Evolutionary conservation across 2,797 vertebrate species (phyloP).

Genomic region (Kryptolebias ocellatus): DNA sequence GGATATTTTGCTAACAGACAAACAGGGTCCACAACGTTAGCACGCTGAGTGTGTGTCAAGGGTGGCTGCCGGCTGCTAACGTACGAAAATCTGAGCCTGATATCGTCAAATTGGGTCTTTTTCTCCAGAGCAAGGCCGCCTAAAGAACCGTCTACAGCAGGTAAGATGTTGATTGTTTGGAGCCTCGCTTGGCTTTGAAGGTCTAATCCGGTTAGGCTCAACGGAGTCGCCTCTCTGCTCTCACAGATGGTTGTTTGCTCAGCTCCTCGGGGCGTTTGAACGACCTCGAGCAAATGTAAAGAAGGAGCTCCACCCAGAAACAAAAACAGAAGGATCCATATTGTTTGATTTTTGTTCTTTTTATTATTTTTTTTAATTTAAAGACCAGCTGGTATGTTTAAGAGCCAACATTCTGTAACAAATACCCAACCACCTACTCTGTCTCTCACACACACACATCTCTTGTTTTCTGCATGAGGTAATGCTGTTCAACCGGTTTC

Average conservation of each 20-base stretch:
- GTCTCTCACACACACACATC: background rate
- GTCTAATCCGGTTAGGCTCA: background rate
- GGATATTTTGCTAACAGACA: too few species aligned
- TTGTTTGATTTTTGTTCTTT: background rate
- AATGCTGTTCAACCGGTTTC: constrained; percentile 54
- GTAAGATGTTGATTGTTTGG: too few species aligned
- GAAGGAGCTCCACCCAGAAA: background rate
- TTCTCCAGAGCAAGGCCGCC: too few species aligned
- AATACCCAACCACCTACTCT: constrained; percentile 16
- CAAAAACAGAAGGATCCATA: background rate
- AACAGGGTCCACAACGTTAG: too few species aligned
- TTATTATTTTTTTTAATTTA: background rate
- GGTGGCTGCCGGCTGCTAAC: too few species aligned
- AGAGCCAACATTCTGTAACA: constrained; percentile 18
- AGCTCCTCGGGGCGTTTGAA: constrained; percentile 16
- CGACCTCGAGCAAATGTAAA: constrained; percentile 7
- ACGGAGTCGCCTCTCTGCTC: background rate
- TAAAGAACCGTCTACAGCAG: too few species aligned
- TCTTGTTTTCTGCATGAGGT: background rate
- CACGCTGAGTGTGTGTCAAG: too few species aligned
- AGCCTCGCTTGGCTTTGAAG: too few species aligned
- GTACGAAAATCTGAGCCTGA: too few species aligned
- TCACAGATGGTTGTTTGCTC: constrained; percentile 20
- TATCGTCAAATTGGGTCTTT: too few species aligned
- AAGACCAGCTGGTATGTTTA: constrained; percentile 23